These are phyloP conservation scores for Platygyra sinensis DNA, from an alignment of 64 coral and sea anemone genomes.

Conservation along the genomic window DNA sequence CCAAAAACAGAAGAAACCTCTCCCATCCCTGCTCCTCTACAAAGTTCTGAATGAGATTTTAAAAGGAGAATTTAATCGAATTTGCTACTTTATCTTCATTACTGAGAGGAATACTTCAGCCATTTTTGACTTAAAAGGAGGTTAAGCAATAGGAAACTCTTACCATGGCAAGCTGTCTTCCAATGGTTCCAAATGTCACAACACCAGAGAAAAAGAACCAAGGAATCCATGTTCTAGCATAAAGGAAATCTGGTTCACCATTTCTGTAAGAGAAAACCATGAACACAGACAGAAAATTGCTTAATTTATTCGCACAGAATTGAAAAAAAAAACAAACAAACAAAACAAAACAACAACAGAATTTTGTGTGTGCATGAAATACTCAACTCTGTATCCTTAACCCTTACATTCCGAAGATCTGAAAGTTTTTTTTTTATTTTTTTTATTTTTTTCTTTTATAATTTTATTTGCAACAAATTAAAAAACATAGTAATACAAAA, in stretches of 20 bases:
- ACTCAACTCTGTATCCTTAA: no score
- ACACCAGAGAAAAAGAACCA: conserved; percentile 77
- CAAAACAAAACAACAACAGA: neutral
- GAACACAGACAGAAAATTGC: no score
- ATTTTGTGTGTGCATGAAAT: neutral
- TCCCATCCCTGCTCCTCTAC: no score
- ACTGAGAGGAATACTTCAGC: neutral
- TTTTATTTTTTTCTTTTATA: no score
- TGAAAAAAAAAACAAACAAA: no score
- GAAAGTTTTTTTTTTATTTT: no score
- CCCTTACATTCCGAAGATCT: neutral
- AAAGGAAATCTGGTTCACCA: conserved; percentile 72
- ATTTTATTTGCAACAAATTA: no score
- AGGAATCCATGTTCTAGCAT: conserved; percentile 69
- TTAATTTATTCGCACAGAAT: no score
- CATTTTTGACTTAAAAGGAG: neutral
- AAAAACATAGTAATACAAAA: no score
- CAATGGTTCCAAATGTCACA: conserved; percentile 93
- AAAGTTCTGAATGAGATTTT: no score
- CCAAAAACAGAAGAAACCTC: no score
- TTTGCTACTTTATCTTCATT: neutral
- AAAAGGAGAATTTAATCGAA: neutral
- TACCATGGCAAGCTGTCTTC: conserved; percentile 94
- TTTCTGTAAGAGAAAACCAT: conserved; percentile 30
- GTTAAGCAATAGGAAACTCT: neutral